Evolutionary conservation across 2,113 vertebrate species (phyloP).

Genomic region (Microtus montanus): DNA sequence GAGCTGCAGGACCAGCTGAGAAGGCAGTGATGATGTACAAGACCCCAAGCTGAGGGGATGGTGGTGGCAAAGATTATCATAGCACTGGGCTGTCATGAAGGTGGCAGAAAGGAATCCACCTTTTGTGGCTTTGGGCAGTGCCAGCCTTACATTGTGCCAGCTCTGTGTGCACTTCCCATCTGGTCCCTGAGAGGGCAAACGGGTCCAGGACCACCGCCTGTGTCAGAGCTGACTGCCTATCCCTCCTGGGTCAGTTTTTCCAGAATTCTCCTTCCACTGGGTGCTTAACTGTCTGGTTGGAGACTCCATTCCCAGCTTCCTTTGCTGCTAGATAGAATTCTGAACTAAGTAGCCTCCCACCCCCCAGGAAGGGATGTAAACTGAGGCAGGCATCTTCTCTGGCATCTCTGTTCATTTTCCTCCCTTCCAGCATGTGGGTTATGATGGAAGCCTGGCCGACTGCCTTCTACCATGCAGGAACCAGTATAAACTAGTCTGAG

Average conservation of each 20-base stretch:
- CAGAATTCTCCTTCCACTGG: neutral
- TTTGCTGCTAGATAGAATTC: neutral
- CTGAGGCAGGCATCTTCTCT: neutral
- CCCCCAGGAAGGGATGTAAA: neutral
- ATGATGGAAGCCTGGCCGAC: fast-evolving
- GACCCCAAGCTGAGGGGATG: too few species aligned
- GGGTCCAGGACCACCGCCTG: neutral
- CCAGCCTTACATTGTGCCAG: neutral
- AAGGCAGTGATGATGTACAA: neutral
- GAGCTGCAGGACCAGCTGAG: neutral
- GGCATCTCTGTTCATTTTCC: neutral
- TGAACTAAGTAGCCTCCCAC: neutral
- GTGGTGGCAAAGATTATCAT: fast-evolving
- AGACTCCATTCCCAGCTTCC: neutral
- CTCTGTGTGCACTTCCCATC: neutral
- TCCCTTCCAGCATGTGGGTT: fast-evolving
- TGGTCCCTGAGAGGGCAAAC: neutral
- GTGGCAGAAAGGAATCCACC: neutral
- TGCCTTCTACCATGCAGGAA: fast-evolving
- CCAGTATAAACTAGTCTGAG: fast-evolving
- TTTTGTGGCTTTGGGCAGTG: neutral
- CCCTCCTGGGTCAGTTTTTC: neutral
- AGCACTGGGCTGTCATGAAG: neutral
- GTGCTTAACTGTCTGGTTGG: fast-evolving
- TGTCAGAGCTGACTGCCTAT: neutral